phyloP scores from a whole-genome alignment of 2,888 invertebrate genomes.

The Drosophila atripex region DNA sequence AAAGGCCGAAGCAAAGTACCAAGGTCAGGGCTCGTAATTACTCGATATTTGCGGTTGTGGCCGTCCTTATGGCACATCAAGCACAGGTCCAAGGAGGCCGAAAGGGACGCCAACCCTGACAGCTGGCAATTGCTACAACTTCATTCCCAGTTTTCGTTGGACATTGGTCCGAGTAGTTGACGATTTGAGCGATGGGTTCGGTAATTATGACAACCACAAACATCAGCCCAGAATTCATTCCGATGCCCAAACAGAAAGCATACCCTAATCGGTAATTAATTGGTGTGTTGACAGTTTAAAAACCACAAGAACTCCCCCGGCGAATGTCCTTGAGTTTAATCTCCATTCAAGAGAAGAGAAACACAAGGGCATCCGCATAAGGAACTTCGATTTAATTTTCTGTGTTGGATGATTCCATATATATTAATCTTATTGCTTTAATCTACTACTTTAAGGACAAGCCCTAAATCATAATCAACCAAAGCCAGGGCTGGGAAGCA shows the following conservation, averaged over 20 bases:
- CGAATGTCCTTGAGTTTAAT: neutral
- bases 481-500: constrained; percentile 10
- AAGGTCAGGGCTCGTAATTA: constrained; percentile 58
- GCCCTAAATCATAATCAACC: constrained; percentile 32
- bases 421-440: neutral
- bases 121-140: constrained; percentile 21
- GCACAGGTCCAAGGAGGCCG: constrained; percentile 6
- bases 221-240: constrained; percentile 21
- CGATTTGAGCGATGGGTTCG: constrained; percentile 45
- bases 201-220: constrained; percentile 51
- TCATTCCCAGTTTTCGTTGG: constrained; percentile 17
- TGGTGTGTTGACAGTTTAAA: constrained; percentile 50
- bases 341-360: constrained; percentile 13
- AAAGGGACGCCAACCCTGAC: constrained; percentile 14
- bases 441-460: neutral
- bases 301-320: constrained; percentile 28
- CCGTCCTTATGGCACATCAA: constrained; percentile 34
- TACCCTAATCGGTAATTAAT: constrained; percentile 61
- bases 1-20: constrained; percentile 8
- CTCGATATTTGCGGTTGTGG: constrained; percentile 47
- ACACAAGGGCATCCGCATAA: neutral
- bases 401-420: neutral
- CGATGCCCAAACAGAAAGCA: constrained; percentile 28
- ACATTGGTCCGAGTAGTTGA: constrained; percentile 12
- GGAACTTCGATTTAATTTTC: neutral